Conservation (phyloP, 2,113 vertebrate genomes). For the Barnardius zonarius region DNA sequence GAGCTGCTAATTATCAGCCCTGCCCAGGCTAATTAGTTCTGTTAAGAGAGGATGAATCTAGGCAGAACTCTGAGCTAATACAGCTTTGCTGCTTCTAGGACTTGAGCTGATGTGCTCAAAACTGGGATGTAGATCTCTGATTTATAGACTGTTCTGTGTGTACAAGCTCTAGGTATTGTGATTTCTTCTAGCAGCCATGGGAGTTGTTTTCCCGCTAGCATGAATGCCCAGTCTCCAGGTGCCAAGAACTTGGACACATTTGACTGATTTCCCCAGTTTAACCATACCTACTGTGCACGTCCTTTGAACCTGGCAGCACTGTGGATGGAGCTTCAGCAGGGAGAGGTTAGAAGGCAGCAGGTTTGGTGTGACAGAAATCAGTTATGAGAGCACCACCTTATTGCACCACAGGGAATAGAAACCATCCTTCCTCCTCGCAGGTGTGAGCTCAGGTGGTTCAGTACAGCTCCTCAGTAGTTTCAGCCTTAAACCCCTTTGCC, state of each 20-base stretch:
- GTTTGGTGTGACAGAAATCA: background rate
- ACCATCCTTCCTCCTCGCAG: background rate
- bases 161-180: background rate
- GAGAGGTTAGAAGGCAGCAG: background rate
- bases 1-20: slow-evolving; percentile 25
- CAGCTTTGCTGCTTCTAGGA: background rate
- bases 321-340: background rate
- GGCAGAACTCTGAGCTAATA: background rate
- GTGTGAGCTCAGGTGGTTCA: background rate
- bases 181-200: background rate
- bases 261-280: background rate
- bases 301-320: background rate
- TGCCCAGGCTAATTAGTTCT: slow-evolving; percentile 38
- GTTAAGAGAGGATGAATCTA: background rate
- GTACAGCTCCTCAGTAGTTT: background rate
- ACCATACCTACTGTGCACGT: background rate
- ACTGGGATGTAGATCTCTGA: background rate
- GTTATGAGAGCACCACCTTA: background rate
- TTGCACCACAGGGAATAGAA: background rate
- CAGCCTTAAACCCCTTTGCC: background rate
- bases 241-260: background rate
- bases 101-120: background rate
- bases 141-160: background rate
- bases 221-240: background rate
- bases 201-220: background rate